Percentiles rank a stretch among this genome's conserved stretches.
Evolutionary conservation across 2,797 vertebrate genomes (phyloP).

Genomic region (Labeo calbasu): DNA sequence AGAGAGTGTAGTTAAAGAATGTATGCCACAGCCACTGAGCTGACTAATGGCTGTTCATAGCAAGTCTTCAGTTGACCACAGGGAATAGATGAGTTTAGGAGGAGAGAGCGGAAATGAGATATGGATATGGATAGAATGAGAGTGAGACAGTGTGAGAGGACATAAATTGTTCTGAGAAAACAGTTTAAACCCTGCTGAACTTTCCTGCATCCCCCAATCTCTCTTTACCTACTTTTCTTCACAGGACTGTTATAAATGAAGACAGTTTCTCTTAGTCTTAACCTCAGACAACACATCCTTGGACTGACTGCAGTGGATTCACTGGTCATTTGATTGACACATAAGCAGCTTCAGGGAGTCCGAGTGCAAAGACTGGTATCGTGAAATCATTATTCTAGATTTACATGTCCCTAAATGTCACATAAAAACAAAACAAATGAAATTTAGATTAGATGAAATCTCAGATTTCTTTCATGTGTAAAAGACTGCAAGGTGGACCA

Average conservation of each 20-base stretch:
- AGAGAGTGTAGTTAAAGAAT: conserved; percentile 4
- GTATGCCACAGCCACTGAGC: conserved; percentile 5
- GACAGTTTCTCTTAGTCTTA: not conserved
- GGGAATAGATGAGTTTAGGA: conserved; percentile 32
- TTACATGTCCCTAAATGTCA: not conserved
- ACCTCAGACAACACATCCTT: not conserved
- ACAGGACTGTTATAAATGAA: not conserved
- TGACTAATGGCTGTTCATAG: conserved; percentile 40
- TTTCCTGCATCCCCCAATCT: not conserved
- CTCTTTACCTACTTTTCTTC: not conserved
- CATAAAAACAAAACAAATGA: not conserved
- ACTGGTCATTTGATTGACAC: not conserved
- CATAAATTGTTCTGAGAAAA: conserved; percentile 32
- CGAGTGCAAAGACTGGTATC: not conserved
- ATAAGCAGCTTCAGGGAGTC: not conserved
- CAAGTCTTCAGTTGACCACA: conserved; percentile 16
- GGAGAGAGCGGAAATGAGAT: conserved; percentile 32
- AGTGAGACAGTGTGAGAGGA: not conserved
- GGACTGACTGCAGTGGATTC: not conserved
- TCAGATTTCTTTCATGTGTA: not conserved
- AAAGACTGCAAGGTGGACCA: not conserved
- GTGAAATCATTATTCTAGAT: not conserved
- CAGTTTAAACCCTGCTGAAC: conserved; percentile 7
- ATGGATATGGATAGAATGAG: conserved; percentile 18
- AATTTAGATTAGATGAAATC: too few species aligned